phyloP scores from a whole-genome alignment of 2,888 invertebrate genomes.

The Lycaena phlaeas region DNA sequence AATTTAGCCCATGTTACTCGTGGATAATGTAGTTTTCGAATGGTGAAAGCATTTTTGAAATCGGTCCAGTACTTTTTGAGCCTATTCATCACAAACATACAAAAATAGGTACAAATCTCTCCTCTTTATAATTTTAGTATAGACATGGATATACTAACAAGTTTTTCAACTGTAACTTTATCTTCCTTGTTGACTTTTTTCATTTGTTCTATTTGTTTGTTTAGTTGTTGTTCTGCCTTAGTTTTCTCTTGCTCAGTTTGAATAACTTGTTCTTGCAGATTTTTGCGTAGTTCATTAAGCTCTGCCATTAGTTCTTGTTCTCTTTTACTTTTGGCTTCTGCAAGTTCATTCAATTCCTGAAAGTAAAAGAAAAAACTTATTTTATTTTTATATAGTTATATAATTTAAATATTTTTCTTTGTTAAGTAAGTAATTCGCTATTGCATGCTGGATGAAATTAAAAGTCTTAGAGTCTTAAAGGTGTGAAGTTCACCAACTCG shows the following conservation, averaged over 20 bases:
- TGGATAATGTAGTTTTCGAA: no score
- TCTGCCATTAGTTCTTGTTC: constrained; percentile 50
- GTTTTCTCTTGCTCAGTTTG: constrained; percentile 51
- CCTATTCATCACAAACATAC: no score
- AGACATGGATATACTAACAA: constrained; percentile 39
- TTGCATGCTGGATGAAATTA: no score
- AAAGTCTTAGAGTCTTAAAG: no score
- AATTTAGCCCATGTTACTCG: no score
- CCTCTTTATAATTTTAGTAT: no score
- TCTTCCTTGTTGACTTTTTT: constrained; percentile 50
- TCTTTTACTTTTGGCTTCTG: constrained; percentile 42
- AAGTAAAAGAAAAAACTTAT: constrained; percentile 9
- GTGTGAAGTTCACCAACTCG: no score
- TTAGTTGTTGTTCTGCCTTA: constrained; percentile 42
- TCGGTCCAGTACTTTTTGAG: no score
- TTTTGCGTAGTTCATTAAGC: constrained; percentile 44
- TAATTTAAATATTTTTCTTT: no score
- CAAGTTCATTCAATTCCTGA: constrained; percentile 48
- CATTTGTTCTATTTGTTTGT: constrained; percentile 43
- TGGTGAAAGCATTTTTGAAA: no score
- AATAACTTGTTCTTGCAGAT: constrained; percentile 46
- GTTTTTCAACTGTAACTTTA: constrained; percentile 43
- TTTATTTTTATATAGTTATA: constrained; percentile 2
- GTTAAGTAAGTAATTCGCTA: no score
- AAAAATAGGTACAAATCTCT: no score